Conservation (phyloP, 2,888 invertebrate species). For the Andrena marginata region DNA sequence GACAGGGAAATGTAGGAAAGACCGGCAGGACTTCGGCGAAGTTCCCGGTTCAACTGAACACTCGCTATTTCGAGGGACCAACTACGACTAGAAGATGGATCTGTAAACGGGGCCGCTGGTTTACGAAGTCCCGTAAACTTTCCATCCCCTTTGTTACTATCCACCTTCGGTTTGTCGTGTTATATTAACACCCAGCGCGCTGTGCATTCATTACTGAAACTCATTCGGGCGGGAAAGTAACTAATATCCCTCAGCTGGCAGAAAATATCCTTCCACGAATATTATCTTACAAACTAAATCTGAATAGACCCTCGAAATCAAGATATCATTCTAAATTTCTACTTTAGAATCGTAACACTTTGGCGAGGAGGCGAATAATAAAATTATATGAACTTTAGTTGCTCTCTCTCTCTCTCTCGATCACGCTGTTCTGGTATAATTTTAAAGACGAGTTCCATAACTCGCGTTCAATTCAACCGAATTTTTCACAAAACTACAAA, state of each 20-base stretch:
- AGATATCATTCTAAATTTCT: background rate
- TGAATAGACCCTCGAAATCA: background rate
- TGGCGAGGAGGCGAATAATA: no score
- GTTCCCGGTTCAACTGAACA: constrained; percentile 43
- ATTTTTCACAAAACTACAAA: background rate
- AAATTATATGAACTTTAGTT: no score
- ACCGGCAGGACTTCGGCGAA: constrained; percentile 30
- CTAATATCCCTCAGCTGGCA: no score
- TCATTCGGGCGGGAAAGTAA: no score
- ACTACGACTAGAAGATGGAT: constrained; percentile 53
- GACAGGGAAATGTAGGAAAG: constrained; percentile 47
- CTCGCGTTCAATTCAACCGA: background rate
- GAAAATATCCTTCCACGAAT: no score
- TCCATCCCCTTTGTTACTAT: constrained; percentile 52
- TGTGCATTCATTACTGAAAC: no score
- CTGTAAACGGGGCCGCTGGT: constrained; percentile 52
- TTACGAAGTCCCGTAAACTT: constrained; percentile 51
- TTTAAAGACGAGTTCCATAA: background rate
- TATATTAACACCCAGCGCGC: no score
- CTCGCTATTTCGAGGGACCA: constrained; percentile 41
- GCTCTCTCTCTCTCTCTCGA: no score
- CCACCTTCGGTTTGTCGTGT: constrained; percentile 48
- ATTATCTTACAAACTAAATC: no score
- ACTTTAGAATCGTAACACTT: no score
- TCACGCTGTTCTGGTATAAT: background rate